Percentiles rank a stretch among this genome's conserved stretches.
These are phyloP conservation scores for Scrobipalpa costella DNA, from an alignment of 2,888 invertebrate species.

Conservation along the genomic window DNA sequence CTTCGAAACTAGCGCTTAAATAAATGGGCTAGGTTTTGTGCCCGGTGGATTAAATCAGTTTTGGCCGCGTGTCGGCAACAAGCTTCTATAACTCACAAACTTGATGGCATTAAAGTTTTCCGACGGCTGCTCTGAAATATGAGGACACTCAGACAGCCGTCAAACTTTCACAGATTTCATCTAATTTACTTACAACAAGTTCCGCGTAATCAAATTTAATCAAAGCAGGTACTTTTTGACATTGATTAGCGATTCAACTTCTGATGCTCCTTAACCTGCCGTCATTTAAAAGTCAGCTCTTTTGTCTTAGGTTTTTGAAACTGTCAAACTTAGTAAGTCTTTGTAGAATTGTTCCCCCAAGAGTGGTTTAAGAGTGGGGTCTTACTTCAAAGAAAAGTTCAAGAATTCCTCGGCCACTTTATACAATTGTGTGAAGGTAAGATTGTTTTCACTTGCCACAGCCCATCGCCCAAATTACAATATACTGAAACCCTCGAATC, in stretches of 20 bases:
- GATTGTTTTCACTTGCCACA: slow-evolving; percentile 16
- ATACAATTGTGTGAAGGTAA: slow-evolving; percentile 17
- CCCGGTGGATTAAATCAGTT: slow-evolving; percentile 52
- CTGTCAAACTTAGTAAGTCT: slow-evolving; percentile 24
- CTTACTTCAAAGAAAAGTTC: slow-evolving; percentile 17
- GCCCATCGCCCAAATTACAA: too few species aligned
- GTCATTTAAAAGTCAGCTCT: slow-evolving; percentile 7
- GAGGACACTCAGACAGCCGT: slow-evolving; percentile 46
- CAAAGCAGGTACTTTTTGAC: slow-evolving; percentile 19
- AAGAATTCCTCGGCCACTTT: slow-evolving; percentile 15
- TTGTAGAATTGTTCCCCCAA: slow-evolving; percentile 9
- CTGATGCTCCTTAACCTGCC: slow-evolving; percentile 1
- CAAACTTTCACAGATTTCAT: slow-evolving; percentile 39
- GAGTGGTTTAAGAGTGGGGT: background rate
- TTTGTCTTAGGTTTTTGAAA: slow-evolving; percentile 9
- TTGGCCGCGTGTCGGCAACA: slow-evolving; percentile 49
- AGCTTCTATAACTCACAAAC: slow-evolving; percentile 64
- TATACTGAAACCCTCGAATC: too few species aligned
- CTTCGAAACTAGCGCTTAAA: slow-evolving; percentile 48
- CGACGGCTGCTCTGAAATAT: slow-evolving; percentile 54
- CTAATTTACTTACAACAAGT: slow-evolving; percentile 30
- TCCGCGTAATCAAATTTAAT: slow-evolving; percentile 24
- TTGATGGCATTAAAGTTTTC: slow-evolving; percentile 64
- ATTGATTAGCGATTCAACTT: slow-evolving; percentile 15
- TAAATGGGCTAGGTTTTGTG: slow-evolving; percentile 56